Base-by-base conservation (phyloP, 2,888 invertebrate species). In the Thecophora atra region DNA sequence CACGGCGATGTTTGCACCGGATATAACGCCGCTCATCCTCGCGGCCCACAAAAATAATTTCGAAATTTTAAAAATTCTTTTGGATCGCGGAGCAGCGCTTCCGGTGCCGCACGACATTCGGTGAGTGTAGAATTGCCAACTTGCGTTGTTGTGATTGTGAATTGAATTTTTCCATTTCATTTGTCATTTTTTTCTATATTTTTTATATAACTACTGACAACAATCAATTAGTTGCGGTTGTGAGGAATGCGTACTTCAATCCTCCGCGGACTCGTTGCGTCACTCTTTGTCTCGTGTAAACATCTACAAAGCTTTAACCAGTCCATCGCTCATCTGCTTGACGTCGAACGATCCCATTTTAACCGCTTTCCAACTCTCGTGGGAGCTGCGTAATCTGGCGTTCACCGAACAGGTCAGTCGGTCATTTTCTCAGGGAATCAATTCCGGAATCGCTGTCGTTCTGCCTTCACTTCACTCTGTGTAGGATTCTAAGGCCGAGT, bases 21-120 rank as follows among this genome's bases (percentile, higher is more conserved):
- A 98, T 86, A 93, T 98, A 78, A 98, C 98, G 0, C 98, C 98
- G 0, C 88, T 98, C 73, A 94, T 97, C 82, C 88, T 98, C 78
- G 97, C 97, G 0, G 97, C 97, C 30, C 97, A 98, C 83, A 91
- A 93, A 82, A 96, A 98, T 85, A 98, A 98, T 88, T 98, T 97
- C 83, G 98, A 98, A 88, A 98, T 98, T 80, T 89, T 98, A 78
- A 98, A 98, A 87, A 91, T 98, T 71, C 88, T 98, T 24, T 88
- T 98, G 72, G 98, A 98, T 84, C 89, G 98, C 67, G 97, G 98
- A 24, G 97, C 97, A 7, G 94, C 95, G 2, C 89, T 98, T 70
- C 96, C 96, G 0, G 93, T 94, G 89, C 96, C 96, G 28, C 96
- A 96, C 83, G 95, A 95, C 79, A 92, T 95, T 75, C 81, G 83